phyloP scores from a whole-genome alignment of 2,113 vertebrate genomes.

The Colinus virginianus region DNA sequence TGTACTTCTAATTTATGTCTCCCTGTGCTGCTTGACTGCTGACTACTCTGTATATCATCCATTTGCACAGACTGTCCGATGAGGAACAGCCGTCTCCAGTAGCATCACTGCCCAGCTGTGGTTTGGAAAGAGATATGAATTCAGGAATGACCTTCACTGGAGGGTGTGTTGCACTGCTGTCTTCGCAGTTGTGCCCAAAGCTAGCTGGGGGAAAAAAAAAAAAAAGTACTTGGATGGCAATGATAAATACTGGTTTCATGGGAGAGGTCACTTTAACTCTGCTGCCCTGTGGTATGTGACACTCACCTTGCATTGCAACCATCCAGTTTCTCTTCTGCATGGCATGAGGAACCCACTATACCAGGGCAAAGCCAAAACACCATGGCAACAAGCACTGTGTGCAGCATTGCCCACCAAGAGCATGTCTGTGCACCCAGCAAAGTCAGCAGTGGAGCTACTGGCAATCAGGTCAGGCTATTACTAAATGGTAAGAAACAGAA shows the following conservation, averaged over 20 bases:
- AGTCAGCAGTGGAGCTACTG: background rate
- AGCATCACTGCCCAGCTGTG: accelerated
- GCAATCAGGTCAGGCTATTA: accelerated
- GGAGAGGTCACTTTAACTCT: accelerated
- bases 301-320: background rate
- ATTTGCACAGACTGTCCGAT: accelerated
- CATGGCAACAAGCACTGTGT: conserved; percentile 7
- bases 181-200: background rate
- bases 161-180: background rate
- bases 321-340: background rate
- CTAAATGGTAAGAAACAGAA: background rate
- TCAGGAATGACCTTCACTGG: background rate
- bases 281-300: accelerated
- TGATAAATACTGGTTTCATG: background rate
- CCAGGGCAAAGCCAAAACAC: conserved; percentile 39
- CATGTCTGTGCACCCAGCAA: background rate
- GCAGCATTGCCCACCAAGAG: background rate
- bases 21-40: accelerated
- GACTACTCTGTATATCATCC: background rate
- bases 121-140: background rate
- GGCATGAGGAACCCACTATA: background rate
- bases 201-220: background rate
- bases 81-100: background rate
- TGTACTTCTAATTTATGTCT: background rate
- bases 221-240: background rate